Evolutionary conservation across 64 coral and sea anemone species (phyloP).

Genomic region (Cladopsammia gracilis): DNA sequence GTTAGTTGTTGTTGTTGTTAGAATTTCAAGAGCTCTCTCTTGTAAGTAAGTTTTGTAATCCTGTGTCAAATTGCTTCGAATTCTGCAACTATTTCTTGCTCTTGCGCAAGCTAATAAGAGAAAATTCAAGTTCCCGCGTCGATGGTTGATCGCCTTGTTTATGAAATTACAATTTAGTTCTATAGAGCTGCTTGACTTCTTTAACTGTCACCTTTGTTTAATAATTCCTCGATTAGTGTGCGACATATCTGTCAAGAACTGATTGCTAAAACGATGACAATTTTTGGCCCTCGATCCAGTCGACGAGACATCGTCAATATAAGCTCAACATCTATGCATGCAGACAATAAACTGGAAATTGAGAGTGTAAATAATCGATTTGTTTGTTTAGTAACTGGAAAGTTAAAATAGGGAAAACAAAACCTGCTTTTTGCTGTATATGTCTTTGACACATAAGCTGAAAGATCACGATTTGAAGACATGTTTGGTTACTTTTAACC

Average conservation of each 20-base stretch:
- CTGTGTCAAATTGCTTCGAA: not conserved
- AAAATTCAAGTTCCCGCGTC: not conserved
- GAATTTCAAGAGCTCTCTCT: no score
- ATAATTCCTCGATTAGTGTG: not conserved
- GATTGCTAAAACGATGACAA: no score
- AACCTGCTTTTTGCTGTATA: not conserved
- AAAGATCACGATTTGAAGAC: not conserved
- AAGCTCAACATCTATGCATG: not conserved
- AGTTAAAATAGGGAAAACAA: not conserved
- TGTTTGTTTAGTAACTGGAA: slow-evolving; percentile 12
- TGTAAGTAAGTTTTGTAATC: no score
- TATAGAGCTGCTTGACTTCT: no score
- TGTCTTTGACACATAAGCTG: not conserved
- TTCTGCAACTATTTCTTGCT: not conserved
- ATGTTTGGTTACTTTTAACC: not conserved
- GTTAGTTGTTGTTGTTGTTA: no score
- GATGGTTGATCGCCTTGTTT: not conserved
- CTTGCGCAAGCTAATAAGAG: not conserved
- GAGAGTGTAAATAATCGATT: slow-evolving; percentile 8
- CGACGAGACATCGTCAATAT: no score
- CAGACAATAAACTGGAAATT: not conserved
- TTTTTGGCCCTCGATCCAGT: no score
- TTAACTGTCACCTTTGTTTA: not conserved
- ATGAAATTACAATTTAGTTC: not conserved
- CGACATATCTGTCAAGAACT: not conserved